Evolutionary conservation across 2,113 vertebrate genomes (phyloP), one percentile per base, ranked within the genome.

Genomic region (Psephotus haematonotus): DNA sequence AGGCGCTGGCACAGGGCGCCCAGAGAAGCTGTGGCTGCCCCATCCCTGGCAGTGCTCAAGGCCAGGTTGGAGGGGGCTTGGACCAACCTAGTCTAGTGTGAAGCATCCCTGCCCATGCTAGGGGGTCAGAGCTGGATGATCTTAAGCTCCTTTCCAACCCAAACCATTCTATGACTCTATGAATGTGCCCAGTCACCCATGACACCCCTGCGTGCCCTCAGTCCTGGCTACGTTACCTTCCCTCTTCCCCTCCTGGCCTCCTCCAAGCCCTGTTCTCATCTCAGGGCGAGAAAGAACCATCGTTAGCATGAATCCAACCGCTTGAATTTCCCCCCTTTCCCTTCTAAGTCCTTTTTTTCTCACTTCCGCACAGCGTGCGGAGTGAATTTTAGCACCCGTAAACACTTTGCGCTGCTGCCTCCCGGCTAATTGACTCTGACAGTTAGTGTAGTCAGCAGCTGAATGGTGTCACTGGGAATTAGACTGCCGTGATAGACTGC

Each of bases 371-470:
- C 96, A 88, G 96, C 69, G 82, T 84, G 97, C 2, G 74, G 94
- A 90, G 95, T 95, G 97, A 98, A 97, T 97, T 97, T 97, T 97
- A 95, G 96, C 98, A 96, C 97, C 98, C 96, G 97, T 98, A 97
- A 97, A 97, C 97, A 98, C 94, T 98, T 97, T 97, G 97, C 94
- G 72, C 96, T 63, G 95, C 94, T 95, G 92, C 95, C 97, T 97
- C 87, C 92, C 52, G 92, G 97, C 97, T 98, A 98, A 98, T 98
- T 98, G 98, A 95, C 97, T 98, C 96, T 97, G 98, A 98, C 98
- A 98, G 98, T 96, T 97, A 92, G 97, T 98, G 93, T 97, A 98
- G 97, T 97, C 97, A 98, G 98, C 98, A 98, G 97, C 97, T 97
- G 98, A 97, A 94, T 96, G 93, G 97, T 97, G 98, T 98, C 98